Evolutionary conservation across 1,140 invertebrate species (phyloP), one percentile per base, ranked within the genome.

Genomic region (Drosophila nigrodunni): DNA sequence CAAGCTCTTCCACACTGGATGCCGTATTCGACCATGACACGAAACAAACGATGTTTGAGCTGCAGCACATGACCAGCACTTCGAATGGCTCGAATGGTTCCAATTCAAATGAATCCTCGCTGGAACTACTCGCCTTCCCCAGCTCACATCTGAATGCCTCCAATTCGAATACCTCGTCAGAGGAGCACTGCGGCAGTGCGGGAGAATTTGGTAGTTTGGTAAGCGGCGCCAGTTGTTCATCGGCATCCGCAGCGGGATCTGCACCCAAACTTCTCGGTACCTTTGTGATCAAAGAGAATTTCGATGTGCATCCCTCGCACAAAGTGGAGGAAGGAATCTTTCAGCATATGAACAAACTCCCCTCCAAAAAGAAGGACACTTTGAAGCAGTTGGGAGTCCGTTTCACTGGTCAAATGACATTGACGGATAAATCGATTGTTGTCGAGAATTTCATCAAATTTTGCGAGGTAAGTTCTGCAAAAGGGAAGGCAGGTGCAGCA

Each of bases 281-380:
- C 54, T 92, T 92, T 72, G 80, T 86, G 67, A 92, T 92, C 76
- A 92, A 91, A 64, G 91, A 92, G 60, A 92, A 92, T 49, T 92
- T 92, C 11, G 91, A 92, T 34, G 91, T 91, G 21, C 91, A 92
- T 79, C 89, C 91, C 4, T 92, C 91, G 47, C 91, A 92, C 60
- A 92, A 92, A 52, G 91, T 92, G 34, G 91, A 92, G 74, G 91
- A 92, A 77, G 91, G 91, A 60, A 92, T 92, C 50, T 92, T 92
- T 13, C 91, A 92, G 74, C 91, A 92, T 57, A 92, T 92, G 91
- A 92, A 92, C 57, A 92, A 92, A 62, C 60, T 92, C 55, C 91
- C 91, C 15, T 74, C 91, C 0, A 92, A 92, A 74, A 92, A 92
- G 58, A 92, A 92, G 82, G 91, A 92, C 35, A 92, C 85, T 4